Base-by-base conservation (phyloP, 2,113 vertebrate genomes). In the Noturus placidus region DNA sequence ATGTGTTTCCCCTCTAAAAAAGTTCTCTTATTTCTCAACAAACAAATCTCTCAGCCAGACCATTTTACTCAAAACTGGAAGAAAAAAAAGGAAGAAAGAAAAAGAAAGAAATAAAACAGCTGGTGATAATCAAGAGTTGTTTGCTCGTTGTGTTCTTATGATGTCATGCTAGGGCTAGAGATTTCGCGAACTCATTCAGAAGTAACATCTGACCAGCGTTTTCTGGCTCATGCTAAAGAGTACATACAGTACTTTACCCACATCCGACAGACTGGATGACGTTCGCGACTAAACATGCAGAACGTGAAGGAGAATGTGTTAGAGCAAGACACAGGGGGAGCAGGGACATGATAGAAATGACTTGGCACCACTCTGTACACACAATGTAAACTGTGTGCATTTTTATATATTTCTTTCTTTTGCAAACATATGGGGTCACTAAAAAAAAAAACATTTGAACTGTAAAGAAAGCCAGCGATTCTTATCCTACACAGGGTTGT, bases 121-220 rank as follows among this genome's bases (percentile, higher is more conserved):
- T 74, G 83, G 38, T 84, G 46, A 25, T 74, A 74, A 84, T 84
- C 67, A 84, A 56, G 67, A 38, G n/a, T 84, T 38, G 83, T 84
- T 84, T 84, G 65, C 67, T 70, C 52, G 11, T 84, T 59, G 83
- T 57, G 50, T 84, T 56, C 82, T 50, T 22, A 70, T 70, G 67
- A 72, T 84, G 46, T 84, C 67, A 70, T 84, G 83, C 69, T 57
- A 70, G n/a, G 35, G 52, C 59, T 82, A 17, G 3, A 13, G 42
- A 22, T 82, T 83, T 50, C 17, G 42, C 1, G 61, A 67, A 61
- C 61, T 83, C 61, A 46, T 67, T 83, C 61, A 13, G 42, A 19
- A n/a, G 81, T 17, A 83, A 65, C 25, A n/a, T 83, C 59, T 46
- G 79, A 46, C 38, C 61, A 19, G 27, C 27, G 25, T 38, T 46